phyloP scores from a whole-genome alignment of 2,797 vertebrate species.

The Amblyraja radiata region DNA sequence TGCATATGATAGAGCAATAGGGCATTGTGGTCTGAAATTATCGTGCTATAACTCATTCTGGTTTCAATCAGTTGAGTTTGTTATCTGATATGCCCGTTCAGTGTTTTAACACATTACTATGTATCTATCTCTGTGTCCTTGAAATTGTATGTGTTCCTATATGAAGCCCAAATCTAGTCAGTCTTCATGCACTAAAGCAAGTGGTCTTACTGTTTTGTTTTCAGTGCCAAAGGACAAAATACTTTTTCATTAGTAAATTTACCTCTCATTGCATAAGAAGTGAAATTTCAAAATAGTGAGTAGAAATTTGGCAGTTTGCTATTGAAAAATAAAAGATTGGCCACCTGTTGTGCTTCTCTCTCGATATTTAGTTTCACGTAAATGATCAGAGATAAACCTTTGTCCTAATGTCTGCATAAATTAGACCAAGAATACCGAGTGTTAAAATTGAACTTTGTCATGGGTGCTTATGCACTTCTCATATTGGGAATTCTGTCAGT shows the following conservation, averaged over 20 bases:
- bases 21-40: neutral
- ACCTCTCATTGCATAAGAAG: neutral
- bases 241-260: neutral
- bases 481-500: neutral
- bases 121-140: neutral
- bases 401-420: neutral
- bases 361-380: too few species aligned
- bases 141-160: neutral
- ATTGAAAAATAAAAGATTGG: too few species aligned
- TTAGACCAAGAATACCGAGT: neutral
- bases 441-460: neutral
- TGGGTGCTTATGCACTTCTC: neutral
- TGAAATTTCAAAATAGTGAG: neutral
- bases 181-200: neutral
- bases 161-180: neutral
- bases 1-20: neutral
- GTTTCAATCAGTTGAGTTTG: neutral
- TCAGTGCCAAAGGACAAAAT: neutral
- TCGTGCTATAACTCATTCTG: neutral
- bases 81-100: neutral
- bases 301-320: too few species aligned
- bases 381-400: too few species aligned
- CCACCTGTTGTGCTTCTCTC: too few species aligned
- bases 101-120: neutral
- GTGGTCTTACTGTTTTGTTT: neutral